Base-by-base conservation (phyloP, 1,140 invertebrate species). In the Berghia stephanieae region DNA sequence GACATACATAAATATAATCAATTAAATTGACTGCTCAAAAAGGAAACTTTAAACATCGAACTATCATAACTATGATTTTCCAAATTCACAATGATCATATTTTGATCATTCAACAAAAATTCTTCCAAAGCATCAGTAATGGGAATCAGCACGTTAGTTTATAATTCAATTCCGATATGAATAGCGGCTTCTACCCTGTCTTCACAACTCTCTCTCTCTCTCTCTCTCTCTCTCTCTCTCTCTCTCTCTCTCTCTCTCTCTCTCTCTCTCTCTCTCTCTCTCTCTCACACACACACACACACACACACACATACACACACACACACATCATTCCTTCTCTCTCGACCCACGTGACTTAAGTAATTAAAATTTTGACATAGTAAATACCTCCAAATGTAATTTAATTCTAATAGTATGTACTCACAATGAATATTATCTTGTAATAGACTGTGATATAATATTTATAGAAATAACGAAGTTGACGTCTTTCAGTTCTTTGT, bases 241-340 rank as follows among this genome's bases (percentile, higher is more conserved):
- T 63, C 10, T 63, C 57, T 10, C 57, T 63, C 57, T 10, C 57
- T 63, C 57, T 10, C 57, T 10, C 57, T 63, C 57, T 63, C 57
- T 63, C 10, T 63, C 57, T 63, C 57, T 63, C 57, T 63, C 57
- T 63, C 27, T 63, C 57, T 63, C 57, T 27, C 10, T 63, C 57
- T 63, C 27, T 27, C 27, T 27, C 27, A 10, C 57, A 24, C 57
- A 24, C 57, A 24, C 57, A n/a, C n/a, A n/a, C n/a, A n/a, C n/a
- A n/a, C n/a, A n/a, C n/a, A n/a, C n/a, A n/a, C n/a, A n/a, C n/a
- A n/a, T n/a, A n/a, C n/a, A n/a, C n/a, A n/a, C n/a, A n/a, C n/a
- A n/a, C n/a, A n/a, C n/a, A n/a, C n/a, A n/a, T n/a, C n/a, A n/a
- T n/a, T n/a, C n/a, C n/a, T n/a, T n/a, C n/a, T n/a, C n/a, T n/a